Evolutionary conservation across 1,140 invertebrate genomes (phyloP), one percentile per base, ranked within the genome.

Genomic region (Zophobas atratus): DNA sequence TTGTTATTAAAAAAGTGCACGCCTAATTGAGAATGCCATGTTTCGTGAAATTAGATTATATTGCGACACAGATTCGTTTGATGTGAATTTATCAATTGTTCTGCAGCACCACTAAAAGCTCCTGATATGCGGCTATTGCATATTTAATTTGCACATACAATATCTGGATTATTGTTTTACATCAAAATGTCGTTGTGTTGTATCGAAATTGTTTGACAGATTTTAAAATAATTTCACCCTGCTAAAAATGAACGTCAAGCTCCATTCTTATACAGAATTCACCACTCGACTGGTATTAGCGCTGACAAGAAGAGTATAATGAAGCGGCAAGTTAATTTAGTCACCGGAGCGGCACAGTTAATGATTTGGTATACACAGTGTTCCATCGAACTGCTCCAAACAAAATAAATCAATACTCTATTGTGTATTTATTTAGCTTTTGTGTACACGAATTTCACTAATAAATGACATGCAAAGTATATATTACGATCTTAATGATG

Each of bases 311-410:
- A 43, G 38, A 48, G 60, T 67, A 67, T 67, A 67, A 67, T 67
- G 60, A 67, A 43, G 38, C 38, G 60, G 38, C 38, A 67, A 67
- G 60, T 67, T 67, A 67, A 67, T 67, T 67, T 67, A 67, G 38
- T 67, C 60, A 67, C 39, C 60, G 39, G 60, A 67, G 60, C 60
- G 39, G 60, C 60, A 67, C 60, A 67, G 39, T 67, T 67, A 67
- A 67, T 67, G 60, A 67, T 67, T 67, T 67, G 60, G 33, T 43
- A 67, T 67, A 67, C 39, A 67, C 60, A 67, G 60, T 43, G 39
- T 67, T 41, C 35, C 33, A 60, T 3, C 43, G 43, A 46, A 46
- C 43, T 8, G 3, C 8, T 8, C n/a, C 49, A 20, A 41, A n/a
- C 38, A 43, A 67, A 43, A 43, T 67, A 41, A 67, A 67, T 67